Evolutionary conservation across 2,888 invertebrate species (phyloP).

Genomic region (Aspidiotus destructor): DNA sequence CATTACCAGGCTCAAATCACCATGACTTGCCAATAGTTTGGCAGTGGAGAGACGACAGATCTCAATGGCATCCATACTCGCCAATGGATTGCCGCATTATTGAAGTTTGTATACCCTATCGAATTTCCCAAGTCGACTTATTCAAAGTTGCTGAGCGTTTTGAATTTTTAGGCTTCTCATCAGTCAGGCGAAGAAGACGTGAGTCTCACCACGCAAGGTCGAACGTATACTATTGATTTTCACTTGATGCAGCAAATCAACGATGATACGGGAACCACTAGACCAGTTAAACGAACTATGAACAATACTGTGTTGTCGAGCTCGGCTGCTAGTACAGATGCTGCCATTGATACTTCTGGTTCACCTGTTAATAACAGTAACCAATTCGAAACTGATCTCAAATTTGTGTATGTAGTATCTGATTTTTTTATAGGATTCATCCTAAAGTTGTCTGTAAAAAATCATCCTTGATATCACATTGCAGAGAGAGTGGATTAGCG

Average conservation of each 20-base stretch:
- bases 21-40: constrained; percentile 66
- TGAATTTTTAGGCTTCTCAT: constrained; percentile 60
- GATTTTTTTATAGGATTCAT: not conserved
- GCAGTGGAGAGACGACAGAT: constrained; percentile 96
- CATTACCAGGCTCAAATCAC: constrained; percentile 41
- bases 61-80: constrained; percentile 81
- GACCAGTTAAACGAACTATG: constrained; percentile 76
- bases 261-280: constrained; percentile 90
- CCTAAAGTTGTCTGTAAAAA: too few species aligned
- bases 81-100: constrained; percentile 87
- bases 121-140: not conserved
- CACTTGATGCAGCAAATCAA: constrained; percentile 97
- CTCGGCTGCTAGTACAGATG: constrained; percentile 11
- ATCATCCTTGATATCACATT: not conserved
- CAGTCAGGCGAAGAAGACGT: constrained; percentile 92
- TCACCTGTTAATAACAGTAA: constrained; percentile 17
- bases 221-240: constrained; percentile 93
- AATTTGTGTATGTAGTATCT: constrained; percentile 17
- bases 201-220: constrained; percentile 78
- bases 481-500: constrained; percentile 46
- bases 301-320: constrained; percentile 40
- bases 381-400: constrained; percentile 28
- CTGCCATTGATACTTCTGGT: constrained; percentile 3
- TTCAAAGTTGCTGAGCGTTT: not conserved
- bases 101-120: constrained; percentile 51